A percentile compares a stretch with the other conserved stretches of the same genome.
Evolutionary conservation across 2,888 invertebrate species (phyloP).

Genomic region (Sarcophaga carnaria): DNA sequence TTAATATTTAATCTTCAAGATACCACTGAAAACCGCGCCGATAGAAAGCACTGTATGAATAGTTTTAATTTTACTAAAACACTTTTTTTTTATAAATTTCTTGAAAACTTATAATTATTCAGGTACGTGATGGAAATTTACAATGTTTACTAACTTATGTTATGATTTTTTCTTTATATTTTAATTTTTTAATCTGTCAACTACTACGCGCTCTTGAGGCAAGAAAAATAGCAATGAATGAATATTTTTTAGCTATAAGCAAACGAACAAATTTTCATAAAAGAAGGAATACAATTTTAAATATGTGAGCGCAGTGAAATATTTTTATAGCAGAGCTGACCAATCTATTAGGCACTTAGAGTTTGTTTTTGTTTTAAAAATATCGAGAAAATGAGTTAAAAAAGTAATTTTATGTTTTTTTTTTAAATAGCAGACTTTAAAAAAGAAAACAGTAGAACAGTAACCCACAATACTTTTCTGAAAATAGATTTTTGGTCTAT

Average conservation of each 20-base stretch:
- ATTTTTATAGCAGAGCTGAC: background rate
- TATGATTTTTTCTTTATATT: constrained; percentile 13
- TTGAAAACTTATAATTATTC: constrained; percentile 20
- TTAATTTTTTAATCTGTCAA: constrained; percentile 49
- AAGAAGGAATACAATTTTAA: background rate
- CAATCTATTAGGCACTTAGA: background rate
- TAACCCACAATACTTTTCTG: no score
- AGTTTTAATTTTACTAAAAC: background rate
- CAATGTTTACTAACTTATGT: constrained; percentile 19
- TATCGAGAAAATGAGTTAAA: no score
- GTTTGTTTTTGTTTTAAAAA: no score
- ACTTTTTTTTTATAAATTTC: constrained; percentile 20
- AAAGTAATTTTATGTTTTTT: no score
- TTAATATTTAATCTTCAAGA: background rate
- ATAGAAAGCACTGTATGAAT: constrained; percentile 20
- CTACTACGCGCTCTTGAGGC: constrained; percentile 1
- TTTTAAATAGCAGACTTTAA: no score
- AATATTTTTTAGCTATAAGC: constrained; percentile 14
- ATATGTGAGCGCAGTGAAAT: background rate
- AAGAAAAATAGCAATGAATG: constrained; percentile 31
- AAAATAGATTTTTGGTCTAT: no score
- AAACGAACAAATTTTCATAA: background rate
- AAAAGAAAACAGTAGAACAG: no score
- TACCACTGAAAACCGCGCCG: background rate
- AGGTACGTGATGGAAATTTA: constrained; percentile 49